These are phyloP conservation scores for Eupristina koningsbergeri DNA, from an alignment of 1,140 invertebrate species.

Conservation along the genomic window DNA sequence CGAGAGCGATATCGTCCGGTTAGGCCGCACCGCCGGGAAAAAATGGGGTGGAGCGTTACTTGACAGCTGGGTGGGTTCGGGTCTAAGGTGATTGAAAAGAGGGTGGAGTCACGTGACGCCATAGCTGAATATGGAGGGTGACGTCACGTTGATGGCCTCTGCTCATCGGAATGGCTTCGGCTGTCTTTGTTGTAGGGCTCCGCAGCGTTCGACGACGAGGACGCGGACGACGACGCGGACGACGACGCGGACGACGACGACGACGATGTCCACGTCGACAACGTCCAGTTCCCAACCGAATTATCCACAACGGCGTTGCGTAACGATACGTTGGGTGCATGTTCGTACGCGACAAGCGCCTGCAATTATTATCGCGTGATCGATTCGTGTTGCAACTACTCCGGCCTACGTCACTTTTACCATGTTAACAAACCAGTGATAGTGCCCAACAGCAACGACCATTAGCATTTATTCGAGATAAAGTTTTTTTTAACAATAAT, in stretches of 20 bases:
- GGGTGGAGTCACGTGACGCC: slow-evolving; percentile 75
- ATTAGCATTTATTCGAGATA: too few species aligned
- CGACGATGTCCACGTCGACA: too few species aligned
- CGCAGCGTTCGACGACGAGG: neutral
- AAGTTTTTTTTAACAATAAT: too few species aligned
- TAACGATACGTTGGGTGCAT: too few species aligned
- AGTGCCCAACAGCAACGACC: too few species aligned
- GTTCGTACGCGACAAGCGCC: neutral
- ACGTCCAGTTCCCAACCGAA: neutral
- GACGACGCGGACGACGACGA: too few species aligned
- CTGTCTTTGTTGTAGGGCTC: neutral
- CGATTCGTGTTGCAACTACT: too few species aligned
- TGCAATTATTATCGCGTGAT: neutral
- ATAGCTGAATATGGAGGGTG: slow-evolving; percentile 69
- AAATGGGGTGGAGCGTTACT: slow-evolving; percentile 73
- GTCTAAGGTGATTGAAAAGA: slow-evolving; percentile 74
- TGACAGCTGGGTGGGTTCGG: slow-evolving; percentile 74
- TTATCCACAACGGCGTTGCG: neutral
- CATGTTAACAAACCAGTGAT: too few species aligned
- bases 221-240: too few species aligned
- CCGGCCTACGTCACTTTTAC: too few species aligned
- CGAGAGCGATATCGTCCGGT: slow-evolving; percentile 69
- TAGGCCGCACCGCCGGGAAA: slow-evolving; percentile 65
- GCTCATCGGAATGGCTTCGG: slow-evolving; percentile 11
- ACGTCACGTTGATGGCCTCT: slow-evolving; percentile 72